Evolutionary conservation across 2,888 invertebrate genomes (phyloP), one percentile per base, ranked within the genome.

Genomic region (Lymantria monacha): DNA sequence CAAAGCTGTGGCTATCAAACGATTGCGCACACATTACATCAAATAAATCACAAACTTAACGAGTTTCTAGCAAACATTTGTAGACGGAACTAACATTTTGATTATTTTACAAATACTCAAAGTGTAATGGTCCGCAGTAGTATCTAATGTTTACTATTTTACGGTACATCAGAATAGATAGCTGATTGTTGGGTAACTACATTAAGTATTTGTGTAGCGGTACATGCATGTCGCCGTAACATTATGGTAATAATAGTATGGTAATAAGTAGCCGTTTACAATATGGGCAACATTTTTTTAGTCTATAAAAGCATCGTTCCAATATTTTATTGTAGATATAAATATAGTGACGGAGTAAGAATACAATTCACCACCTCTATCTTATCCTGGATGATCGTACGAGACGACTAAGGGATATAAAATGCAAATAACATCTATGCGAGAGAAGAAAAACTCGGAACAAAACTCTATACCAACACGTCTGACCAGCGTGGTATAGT

Each of bases 101-200:
- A 80, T 81, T 87, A 86, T 87, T 87, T 84, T 80, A 82, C 87
- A 87, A 89, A 87, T 85, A 88, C 86, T 88, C 66, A 52, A 74
- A 63, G 72, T 68, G 84, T 89, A 90, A 89, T 89, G 87, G 89
- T 74, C 82, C 86, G 74, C 81, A 72, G 76, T 72, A 78, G 77
- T 64, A 22, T 22, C 22, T 22, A 72, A 55, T 83, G 83, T 85
- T 85, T 83, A 77, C 79, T 75, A 74, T 83, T 81, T 76, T 79
- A 81, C 76, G 74, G 78, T 79, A 78, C 78, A 76, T 76, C 79
- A 72, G 75, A 74, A 81, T 70, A 68, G 68, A 76, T 69, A 63
- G 61, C 57, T 69, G 68, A 75, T 82, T 80, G 81, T 83, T 79
- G 74, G 59, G 74, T 69, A 80, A 82, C 72, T 65, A 59, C 61